phyloP scores from a whole-genome alignment of 2,797 vertebrate species.

The Meda fulgida region DNA sequence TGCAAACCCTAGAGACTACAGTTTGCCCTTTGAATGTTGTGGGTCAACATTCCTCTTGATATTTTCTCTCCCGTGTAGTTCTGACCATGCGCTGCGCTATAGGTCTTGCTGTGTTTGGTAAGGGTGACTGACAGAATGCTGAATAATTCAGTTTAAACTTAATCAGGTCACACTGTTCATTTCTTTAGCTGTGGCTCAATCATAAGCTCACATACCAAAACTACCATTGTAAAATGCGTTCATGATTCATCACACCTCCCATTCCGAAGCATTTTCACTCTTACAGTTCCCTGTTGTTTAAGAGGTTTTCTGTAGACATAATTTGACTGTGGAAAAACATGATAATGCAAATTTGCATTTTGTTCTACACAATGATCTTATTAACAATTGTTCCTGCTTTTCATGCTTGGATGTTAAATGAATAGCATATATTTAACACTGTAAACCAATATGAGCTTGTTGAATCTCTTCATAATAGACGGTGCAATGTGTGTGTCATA shows the following conservation, averaged over 20 bases:
- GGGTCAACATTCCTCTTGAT: neutral
- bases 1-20: neutral
- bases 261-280: neutral
- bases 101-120: constrained; percentile 21
- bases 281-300: neutral
- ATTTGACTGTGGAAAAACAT: neutral
- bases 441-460: neutral
- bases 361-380: neutral
- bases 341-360: neutral
- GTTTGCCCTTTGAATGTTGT: constrained; percentile 7
- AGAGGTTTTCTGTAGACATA: neutral
- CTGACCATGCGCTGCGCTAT: neutral
- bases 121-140: constrained; percentile 7
- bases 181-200: constrained; percentile 6
- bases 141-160: constrained; percentile 42
- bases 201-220: constrained; percentile 16
- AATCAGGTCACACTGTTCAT: constrained; percentile 26
- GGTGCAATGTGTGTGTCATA: neutral
- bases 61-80: neutral
- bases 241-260: neutral
- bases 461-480: neutral
- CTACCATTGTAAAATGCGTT: neutral
- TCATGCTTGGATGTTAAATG: neutral
- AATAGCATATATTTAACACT: neutral
- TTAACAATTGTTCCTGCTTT: neutral